These are phyloP conservation scores for Xiphophorus couchianus DNA, from an alignment of 2,113 vertebrate species.

Conservation along the genomic window DNA sequence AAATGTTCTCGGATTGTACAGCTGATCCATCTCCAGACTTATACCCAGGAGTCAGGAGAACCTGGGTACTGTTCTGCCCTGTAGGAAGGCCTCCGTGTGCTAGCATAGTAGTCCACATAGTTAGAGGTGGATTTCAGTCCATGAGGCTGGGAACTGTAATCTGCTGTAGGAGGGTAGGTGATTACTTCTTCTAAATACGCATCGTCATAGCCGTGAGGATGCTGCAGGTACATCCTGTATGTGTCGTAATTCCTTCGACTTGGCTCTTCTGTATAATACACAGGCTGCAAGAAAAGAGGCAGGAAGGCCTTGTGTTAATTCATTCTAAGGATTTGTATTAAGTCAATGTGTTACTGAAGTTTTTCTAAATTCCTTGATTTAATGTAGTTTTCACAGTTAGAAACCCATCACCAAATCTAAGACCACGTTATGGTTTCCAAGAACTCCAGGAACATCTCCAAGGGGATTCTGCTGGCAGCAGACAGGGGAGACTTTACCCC, in stretches of 20 bases:
- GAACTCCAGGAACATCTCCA: not conserved
- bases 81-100: constrained; percentile 91
- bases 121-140: constrained; percentile 94
- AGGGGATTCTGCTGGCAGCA: not conserved
- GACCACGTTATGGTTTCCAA: too few relatives aligned
- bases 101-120: constrained; percentile 98
- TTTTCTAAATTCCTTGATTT: not conserved
- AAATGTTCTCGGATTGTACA: not conserved
- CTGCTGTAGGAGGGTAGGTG: constrained; percentile 86
- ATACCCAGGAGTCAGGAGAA: constrained; percentile 98
- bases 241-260: constrained; percentile 91
- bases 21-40: constrained; percentile 48
- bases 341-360: not conserved
- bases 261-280: constrained; percentile 90
- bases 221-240: constrained; percentile 92
- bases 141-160: constrained; percentile 87
- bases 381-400: not conserved
- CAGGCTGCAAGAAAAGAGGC: constrained; percentile 79
- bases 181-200: constrained; percentile 91
- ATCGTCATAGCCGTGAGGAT: constrained; percentile 93
- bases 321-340: not conserved
- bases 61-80: constrained; percentile 95
- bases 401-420: not conserved
- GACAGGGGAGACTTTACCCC: not conserved
- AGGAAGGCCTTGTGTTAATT: not conserved